Conservation (phyloP, 2,797 vertebrate genomes). For the Takifugu rubripes region DNA sequence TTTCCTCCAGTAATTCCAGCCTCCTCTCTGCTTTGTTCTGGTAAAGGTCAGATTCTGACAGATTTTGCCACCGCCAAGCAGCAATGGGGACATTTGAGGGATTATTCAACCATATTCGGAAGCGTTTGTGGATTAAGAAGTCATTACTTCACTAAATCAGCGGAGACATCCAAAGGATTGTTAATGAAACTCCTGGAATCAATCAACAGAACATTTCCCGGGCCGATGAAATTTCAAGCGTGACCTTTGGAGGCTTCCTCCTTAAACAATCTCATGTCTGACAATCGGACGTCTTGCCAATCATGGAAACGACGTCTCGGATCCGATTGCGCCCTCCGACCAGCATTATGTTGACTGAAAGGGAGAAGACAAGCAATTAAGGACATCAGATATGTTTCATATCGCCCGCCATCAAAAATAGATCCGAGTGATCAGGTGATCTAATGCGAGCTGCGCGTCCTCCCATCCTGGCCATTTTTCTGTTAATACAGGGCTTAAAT, state of each 20-base stretch:
- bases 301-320: conserved; percentile 65
- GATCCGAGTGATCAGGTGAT: conserved; percentile 61
- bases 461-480: conserved; percentile 41
- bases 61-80: too few relatives aligned
- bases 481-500: conserved; percentile 56
- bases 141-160: too few relatives aligned
- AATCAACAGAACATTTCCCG: conserved; percentile 26
- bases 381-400: conserved; percentile 65
- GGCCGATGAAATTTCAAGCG: conserved; percentile 51
- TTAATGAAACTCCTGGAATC: conserved; percentile 18
- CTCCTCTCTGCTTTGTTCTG: too few relatives aligned
- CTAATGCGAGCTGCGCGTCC: conserved; percentile 37
- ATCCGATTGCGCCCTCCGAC: conserved; percentile 49
- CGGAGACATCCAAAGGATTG: too few relatives aligned
- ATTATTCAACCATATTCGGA: too few relatives aligned
- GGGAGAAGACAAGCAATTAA: conserved; percentile 65
- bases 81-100: too few relatives aligned
- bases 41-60: too few relatives aligned
- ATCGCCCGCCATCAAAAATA: conserved; percentile 67
- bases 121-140: too few relatives aligned
- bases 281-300: conserved; percentile 61
- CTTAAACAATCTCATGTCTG: conserved; percentile 47
- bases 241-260: conserved; percentile 59
- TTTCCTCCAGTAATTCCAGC: too few relatives aligned
- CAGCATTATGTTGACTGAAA: conserved; percentile 68